Percentiles rank a stretch among this genome's conserved stretches.
These are phyloP conservation scores for Cyaniris semiargus DNA, from an alignment of 2,888 invertebrate genomes.

Conservation along the genomic window DNA sequence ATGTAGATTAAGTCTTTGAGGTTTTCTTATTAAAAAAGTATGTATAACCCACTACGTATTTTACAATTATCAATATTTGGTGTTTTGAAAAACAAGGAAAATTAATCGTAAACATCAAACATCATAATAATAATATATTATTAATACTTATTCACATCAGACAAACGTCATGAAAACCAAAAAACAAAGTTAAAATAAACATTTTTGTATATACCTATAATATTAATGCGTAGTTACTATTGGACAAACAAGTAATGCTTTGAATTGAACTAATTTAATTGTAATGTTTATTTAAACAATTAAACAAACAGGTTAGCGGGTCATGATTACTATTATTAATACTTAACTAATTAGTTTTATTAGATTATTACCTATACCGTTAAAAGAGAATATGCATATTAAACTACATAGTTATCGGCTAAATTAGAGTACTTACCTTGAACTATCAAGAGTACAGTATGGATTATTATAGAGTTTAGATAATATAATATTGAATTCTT, in stretches of 20 bases:
- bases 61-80: neutral
- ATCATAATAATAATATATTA: neutral
- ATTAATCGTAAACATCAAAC: neutral
- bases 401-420: neutral
- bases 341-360: neutral
- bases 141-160: neutral
- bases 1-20: too few relatives aligned
- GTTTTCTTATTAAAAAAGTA: too few relatives aligned
- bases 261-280: neutral
- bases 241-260: neutral
- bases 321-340: neutral
- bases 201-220: neutral
- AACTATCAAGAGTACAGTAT: too few relatives aligned
- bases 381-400: neutral
- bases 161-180: neutral
- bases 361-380: neutral
- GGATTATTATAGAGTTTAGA: too few relatives aligned
- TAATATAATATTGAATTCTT: too few relatives aligned
- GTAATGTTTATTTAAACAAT: neutral
- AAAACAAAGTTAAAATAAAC: neutral
- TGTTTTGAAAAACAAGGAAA: neutral
- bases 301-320: conserved; percentile 4
- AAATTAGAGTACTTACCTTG: neutral
- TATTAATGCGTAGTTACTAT: neutral
- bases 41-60: neutral